These are phyloP conservation scores for Semotilus atromaculatus DNA, from an alignment of 2,797 vertebrate species.

Conservation along the genomic window DNA sequence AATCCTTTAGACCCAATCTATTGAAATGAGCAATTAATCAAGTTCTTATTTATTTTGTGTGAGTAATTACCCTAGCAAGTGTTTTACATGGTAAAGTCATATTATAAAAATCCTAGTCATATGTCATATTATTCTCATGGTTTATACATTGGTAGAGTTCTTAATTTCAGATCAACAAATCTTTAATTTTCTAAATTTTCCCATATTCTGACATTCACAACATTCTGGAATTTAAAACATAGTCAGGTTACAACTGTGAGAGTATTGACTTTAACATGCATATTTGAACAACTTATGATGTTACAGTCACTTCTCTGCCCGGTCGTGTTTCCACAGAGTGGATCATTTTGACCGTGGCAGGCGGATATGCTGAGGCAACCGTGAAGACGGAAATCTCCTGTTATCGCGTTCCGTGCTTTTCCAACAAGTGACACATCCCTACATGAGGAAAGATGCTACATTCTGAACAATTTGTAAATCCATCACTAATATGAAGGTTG, in stretches of 20 bases:
- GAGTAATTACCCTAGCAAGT: background rate
- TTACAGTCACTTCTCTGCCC: background rate
- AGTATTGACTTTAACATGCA: background rate
- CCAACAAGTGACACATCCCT: background rate
- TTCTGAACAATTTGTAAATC: conserved; percentile 15
- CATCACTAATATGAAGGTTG: background rate
- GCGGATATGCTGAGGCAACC: background rate
- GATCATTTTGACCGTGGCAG: background rate
- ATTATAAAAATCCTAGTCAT: no score
- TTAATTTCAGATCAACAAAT: background rate
- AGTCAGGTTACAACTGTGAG: background rate
- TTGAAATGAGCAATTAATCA: background rate
- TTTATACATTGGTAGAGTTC: background rate
- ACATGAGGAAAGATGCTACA: background rate
- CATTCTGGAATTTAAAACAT: background rate
- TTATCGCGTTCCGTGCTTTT: background rate
- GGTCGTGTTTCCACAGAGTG: background rate
- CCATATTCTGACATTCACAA: background rate
- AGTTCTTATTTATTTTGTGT: background rate
- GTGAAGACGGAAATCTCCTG: background rate
- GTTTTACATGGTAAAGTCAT: background rate
- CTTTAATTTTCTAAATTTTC: background rate
- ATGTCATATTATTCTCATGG: background rate
- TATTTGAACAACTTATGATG: background rate
- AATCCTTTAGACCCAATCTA: background rate